Evolutionary conservation across 2,888 invertebrate genomes (phyloP).

Genomic region (Cheilosia scutellata): DNA sequence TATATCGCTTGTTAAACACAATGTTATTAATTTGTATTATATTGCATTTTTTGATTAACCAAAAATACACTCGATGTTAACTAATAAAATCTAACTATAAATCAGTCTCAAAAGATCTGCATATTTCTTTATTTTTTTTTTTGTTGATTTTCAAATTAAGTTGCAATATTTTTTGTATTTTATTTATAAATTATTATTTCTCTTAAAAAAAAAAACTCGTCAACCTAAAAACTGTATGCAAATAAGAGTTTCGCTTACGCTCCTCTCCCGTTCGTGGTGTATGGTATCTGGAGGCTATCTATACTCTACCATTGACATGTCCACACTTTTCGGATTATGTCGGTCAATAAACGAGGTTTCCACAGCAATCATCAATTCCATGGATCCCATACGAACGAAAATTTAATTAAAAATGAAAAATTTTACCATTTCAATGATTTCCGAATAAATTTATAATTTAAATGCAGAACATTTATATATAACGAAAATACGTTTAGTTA

Average conservation of each 20-base stretch:
- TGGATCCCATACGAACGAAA: conserved; percentile 18
- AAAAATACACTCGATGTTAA: conserved; percentile 7
- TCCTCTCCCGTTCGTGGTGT: conserved; percentile 4
- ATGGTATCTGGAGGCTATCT: conserved; percentile 40
- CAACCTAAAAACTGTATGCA: conserved; percentile 13
- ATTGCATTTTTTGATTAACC: not conserved
- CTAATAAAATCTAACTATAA: not conserved
- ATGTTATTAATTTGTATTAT: conserved; percentile 45
- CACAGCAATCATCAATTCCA: conserved; percentile 44
- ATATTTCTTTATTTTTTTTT: not conserved
- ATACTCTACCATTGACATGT: conserved; percentile 3
- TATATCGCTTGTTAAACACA: conserved; percentile 72
- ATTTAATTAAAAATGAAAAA: not conserved
- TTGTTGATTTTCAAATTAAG: not conserved
- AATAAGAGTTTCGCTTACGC: conserved; percentile 4
- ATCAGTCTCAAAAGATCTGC: not conserved
- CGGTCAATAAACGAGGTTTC: conserved; percentile 63
- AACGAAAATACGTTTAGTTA: conserved; percentile 29
- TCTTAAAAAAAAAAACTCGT: not conserved
- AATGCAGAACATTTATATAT: not conserved
- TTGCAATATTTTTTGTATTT: not conserved
- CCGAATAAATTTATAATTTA: not conserved
- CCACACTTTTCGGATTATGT: conserved; percentile 13
- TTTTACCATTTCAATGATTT: not conserved
- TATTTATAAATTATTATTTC: conserved; percentile 11